Percentiles rank a stretch among this genome's conserved stretches.
Conservation (phyloP, 1,140 invertebrate genomes). For the Pseudoatta argentina region DNA sequence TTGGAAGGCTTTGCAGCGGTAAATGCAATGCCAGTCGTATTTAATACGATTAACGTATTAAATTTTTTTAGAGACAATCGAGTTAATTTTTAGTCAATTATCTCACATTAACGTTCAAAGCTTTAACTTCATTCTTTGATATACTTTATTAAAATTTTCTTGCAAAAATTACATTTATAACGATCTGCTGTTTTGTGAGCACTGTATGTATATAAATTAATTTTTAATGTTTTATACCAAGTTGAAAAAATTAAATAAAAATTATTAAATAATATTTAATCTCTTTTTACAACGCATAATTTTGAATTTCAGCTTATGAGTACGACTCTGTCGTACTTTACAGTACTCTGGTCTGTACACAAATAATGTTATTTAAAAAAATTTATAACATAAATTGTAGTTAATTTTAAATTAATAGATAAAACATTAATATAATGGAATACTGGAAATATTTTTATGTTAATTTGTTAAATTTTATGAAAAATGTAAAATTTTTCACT, state of each 20-base stretch:
- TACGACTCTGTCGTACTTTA: conserved; percentile 48
- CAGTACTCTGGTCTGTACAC: conserved; percentile 39
- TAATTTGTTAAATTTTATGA: not conserved
- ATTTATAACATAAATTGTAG: conserved; percentile 12
- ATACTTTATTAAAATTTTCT: not conserved
- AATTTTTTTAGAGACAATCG: conserved; percentile 9
- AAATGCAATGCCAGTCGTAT: not conserved
- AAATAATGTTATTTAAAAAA: conserved; percentile 7
- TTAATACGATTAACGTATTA: not conserved
- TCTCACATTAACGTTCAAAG: not conserved
- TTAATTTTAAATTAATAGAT: not conserved
- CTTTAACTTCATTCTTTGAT: not conserved
- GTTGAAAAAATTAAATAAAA: conserved; percentile 32
- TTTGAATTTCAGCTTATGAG: conserved; percentile 56
- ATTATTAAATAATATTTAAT: not conserved
- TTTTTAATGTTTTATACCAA: not conserved
- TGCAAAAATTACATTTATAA: not conserved
- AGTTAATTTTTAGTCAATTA: not conserved
- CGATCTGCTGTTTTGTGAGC: not conserved
- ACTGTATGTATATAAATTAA: not conserved
- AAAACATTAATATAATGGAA: conserved; percentile 19
- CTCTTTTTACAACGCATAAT: not conserved
- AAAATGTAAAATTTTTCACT: not conserved
- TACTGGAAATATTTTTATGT: not conserved
- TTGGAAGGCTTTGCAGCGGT: conserved; percentile 49